phyloP scores from a whole-genome alignment of 2,797 vertebrate genomes.

The Neosilurus hyrtlii region DNA sequence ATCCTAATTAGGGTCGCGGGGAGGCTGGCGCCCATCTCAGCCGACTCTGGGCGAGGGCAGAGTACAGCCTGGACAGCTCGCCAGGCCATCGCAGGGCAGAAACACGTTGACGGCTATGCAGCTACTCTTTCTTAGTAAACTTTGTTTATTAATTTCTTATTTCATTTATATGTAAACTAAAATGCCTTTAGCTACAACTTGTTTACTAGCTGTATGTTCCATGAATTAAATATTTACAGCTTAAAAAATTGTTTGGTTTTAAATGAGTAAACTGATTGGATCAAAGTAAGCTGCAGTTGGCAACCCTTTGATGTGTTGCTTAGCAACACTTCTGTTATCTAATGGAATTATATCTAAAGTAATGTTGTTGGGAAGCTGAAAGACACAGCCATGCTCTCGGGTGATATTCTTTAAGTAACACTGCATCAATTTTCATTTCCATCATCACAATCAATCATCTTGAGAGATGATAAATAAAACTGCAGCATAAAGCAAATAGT shows the following conservation, averaged over 20 bases:
- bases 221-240: neutral
- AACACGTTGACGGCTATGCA: too few species aligned
- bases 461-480: neutral
- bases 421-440: neutral
- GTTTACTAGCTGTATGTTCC: neutral
- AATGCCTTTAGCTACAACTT: neutral
- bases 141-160: neutral
- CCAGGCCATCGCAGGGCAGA: too few species aligned
- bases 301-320: constrained; percentile 15
- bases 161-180: neutral
- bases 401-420: constrained; percentile 7
- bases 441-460: neutral
- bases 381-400: neutral
- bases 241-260: neutral
- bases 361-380: constrained; percentile 20
- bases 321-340: constrained; percentile 21
- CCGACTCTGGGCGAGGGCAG: too few species aligned
- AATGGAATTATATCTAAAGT: constrained; percentile 20
- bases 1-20: too few species aligned
- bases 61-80: too few species aligned
- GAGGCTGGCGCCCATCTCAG: too few species aligned
- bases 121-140: too few species aligned
- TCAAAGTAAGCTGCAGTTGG: constrained; percentile 17
- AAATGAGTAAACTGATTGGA: neutral
- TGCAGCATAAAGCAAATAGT: neutral